Evolutionary conservation across 2,888 invertebrate genomes (phyloP), one percentile per base, ranked within the genome.

Genomic region (Thecocarcelia acutangulata): DNA sequence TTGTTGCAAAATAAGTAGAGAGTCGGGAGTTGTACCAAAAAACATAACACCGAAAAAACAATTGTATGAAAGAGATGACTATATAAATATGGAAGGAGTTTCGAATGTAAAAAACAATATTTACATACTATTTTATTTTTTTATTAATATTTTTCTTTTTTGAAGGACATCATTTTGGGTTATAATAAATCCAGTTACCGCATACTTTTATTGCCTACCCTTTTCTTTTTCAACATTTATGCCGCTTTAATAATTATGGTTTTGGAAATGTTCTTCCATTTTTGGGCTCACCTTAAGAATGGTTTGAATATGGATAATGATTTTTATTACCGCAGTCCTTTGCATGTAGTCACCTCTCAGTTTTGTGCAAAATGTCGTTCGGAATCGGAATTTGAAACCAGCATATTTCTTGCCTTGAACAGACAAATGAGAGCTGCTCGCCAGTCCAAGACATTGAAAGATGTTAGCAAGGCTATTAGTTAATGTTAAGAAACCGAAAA

Each of bases 301-400:
- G 93, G 93, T 84, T 88, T 89, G 56, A 89, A 94, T 42, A 92
- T 92, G 85, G 92, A 94, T 84, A 90, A 92, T 12, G 91, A 91
- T 64, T 88, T 94, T 44, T 94, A 93, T 85, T 95, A 94, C 86
- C 93, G 93, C 54, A 95, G 95, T 85, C 95, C 95, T 0, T 92
- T 95, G 83, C 94, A 95, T 87, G 90, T 93, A 2, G 91, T 94
- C 8, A 93, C 93, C 0, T 93, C 94, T 19, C 93, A 93, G 83
- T 95, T 94, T 87, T 95, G 95, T 88, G 94, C 93, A 4, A 90
- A 92, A 24, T 95, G 95, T 84, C 92, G 93, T 73, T 93, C 93
- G 70, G 93, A 93, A 85, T 92, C 91, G 40, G 92, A 93, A 85
- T 93, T 93, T 88, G 92, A 93, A 52, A 93, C 93, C 87, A 92